Conservation (phyloP, 2,888 invertebrate species). For the Dastarcus helophoroides region DNA sequence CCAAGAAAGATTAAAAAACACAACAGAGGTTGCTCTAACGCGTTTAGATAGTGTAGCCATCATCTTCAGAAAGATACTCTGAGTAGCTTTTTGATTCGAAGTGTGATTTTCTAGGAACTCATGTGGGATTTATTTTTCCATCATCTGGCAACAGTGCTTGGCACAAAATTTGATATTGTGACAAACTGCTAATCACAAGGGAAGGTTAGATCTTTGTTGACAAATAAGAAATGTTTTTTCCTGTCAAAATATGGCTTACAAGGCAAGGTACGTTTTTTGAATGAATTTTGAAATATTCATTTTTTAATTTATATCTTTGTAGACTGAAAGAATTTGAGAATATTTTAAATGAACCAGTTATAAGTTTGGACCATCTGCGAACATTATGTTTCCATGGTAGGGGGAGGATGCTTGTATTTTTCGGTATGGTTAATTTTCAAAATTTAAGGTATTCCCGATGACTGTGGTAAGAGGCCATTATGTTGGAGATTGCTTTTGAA, state of each 20-base stretch:
- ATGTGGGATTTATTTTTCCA: too few relatives aligned
- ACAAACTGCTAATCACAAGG: too few relatives aligned
- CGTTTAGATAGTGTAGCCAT: too few relatives aligned
- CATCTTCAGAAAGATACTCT: too few relatives aligned
- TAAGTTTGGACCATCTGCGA: constrained; percentile 57
- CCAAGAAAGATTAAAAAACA: too few relatives aligned
- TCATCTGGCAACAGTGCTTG: too few relatives aligned
- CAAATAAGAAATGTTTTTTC: too few relatives aligned
- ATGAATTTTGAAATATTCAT: constrained; percentile 7
- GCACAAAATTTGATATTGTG: too few relatives aligned
- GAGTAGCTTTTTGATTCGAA: too few relatives aligned
- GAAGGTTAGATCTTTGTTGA: too few relatives aligned
- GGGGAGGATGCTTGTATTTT: constrained; percentile 12
- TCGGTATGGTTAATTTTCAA: constrained; percentile 9
- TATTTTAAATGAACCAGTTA: constrained; percentile 53
- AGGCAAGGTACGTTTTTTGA: constrained; percentile 28
- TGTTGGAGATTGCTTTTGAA: constrained; percentile 85
- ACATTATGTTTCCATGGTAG: constrained; percentile 72
- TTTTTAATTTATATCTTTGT: constrained; percentile 27
- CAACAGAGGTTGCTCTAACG: too few relatives aligned
- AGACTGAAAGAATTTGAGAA: constrained; percentile 77
- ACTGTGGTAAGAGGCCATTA: constrained; percentile 65
- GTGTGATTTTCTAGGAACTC: too few relatives aligned
- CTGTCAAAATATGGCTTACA: constrained; percentile 33
- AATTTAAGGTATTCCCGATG: constrained; percentile 75